phyloP scores from a whole-genome alignment of 2,113 vertebrate species.

The Progne subis region DNA sequence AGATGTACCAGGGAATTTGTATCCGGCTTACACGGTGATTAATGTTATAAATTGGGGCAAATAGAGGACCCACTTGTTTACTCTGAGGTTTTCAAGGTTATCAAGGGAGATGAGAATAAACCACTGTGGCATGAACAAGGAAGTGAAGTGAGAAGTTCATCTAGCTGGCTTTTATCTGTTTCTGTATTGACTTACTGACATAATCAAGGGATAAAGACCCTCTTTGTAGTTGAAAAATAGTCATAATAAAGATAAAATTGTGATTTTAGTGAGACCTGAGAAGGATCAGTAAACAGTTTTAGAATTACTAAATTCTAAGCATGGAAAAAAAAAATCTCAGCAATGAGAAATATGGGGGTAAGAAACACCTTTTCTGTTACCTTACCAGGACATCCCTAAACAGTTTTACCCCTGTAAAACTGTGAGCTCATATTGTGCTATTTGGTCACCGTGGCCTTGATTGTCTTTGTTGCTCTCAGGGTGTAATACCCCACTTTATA shows the following conservation, averaged over 20 bases:
- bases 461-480: not conserved
- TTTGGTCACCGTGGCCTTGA: not conserved
- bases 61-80: not conserved
- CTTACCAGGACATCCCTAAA: not conserved
- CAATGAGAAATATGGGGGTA: not conserved
- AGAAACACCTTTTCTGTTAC: not conserved
- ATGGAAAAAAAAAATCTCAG: not conserved
- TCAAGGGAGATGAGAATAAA: not conserved
- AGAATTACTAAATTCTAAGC: not conserved
- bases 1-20: not conserved
- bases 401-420: not conserved
- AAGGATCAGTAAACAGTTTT: not conserved
- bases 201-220: not conserved
- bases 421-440: not conserved
- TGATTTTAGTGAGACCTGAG: not conserved
- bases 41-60: not conserved
- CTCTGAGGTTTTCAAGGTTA: slow-evolving; percentile 16
- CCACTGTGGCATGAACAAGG: not conserved
- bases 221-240: not conserved
- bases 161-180: not conserved
- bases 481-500: not conserved
- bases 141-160: not conserved
- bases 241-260: not conserved
- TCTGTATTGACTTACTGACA: not conserved
- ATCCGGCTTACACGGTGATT: not conserved